Evolutionary conservation across 1,140 invertebrate species (phyloP).

Genomic region (Drosophila persimilis): DNA sequence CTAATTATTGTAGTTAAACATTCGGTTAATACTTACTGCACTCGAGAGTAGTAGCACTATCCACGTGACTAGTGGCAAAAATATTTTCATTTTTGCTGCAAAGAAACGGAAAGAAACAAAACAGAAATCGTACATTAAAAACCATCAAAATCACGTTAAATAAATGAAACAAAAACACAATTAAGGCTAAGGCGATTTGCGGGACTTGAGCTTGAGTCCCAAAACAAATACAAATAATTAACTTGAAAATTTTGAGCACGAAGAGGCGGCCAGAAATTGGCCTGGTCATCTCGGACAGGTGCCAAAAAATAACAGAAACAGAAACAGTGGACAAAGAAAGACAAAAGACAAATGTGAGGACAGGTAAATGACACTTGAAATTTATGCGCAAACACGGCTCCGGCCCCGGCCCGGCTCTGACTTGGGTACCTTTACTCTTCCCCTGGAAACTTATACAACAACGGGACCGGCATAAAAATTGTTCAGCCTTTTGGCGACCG

Average conservation of each 20-base stretch:
- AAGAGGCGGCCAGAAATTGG: slow-evolving; percentile 62
- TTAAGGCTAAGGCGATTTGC: slow-evolving; percentile 62
- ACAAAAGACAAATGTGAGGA: slow-evolving; percentile 61
- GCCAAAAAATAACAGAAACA: slow-evolving; percentile 62
- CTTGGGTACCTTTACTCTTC: slow-evolving; percentile 56
- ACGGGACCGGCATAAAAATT: slow-evolving; percentile 75
- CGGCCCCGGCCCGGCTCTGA: slow-evolving; percentile 13
- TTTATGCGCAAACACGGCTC: slow-evolving; percentile 74
- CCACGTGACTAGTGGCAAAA: slow-evolving; percentile 89
- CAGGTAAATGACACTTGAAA: slow-evolving; percentile 80
- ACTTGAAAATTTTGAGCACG: slow-evolving; percentile 73
- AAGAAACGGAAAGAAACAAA: slow-evolving; percentile 79
- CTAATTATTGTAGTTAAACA: slow-evolving; percentile 12
- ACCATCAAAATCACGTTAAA: slow-evolving; percentile 53
- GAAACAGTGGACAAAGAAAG: slow-evolving; percentile 2
- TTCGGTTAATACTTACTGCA: slow-evolving; percentile 84
- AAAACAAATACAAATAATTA: slow-evolving; percentile 71
- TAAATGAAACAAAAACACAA: slow-evolving; percentile 41
- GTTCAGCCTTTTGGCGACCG: slow-evolving; percentile 50
- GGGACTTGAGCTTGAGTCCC: slow-evolving; percentile 44
- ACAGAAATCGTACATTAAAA: slow-evolving; percentile 50
- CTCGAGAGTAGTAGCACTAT: slow-evolving; percentile 86
- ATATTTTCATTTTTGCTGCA: slow-evolving; percentile 89
- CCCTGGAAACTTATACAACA: slow-evolving; percentile 44
- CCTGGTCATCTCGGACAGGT: slow-evolving; percentile 71